These are phyloP conservation scores for Heteronetta atricapilla DNA, from an alignment of 2,113 vertebrate genomes.

Conservation along the genomic window DNA sequence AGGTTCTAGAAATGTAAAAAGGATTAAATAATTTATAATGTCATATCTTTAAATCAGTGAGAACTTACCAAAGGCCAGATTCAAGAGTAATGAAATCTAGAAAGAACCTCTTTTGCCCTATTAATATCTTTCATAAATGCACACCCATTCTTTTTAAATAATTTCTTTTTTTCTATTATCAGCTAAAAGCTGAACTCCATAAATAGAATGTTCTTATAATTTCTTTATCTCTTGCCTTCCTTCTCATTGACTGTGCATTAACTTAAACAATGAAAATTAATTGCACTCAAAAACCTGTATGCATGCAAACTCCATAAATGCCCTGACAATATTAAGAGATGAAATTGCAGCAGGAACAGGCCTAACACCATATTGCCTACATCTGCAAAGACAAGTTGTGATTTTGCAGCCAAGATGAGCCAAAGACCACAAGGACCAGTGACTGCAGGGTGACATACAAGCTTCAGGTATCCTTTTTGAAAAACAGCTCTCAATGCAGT, in stretches of 20 bases:
- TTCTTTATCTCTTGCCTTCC: neutral
- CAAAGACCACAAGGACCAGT: neutral
- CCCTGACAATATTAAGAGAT: neutral
- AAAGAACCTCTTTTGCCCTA: fast-evolving
- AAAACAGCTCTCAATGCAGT: neutral
- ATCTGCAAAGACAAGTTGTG: neutral
- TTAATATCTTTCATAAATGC: neutral
- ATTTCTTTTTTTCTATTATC: neutral
- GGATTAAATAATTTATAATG: neutral
- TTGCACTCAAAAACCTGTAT: neutral
- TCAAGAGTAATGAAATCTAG: neutral
- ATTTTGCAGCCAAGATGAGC: neutral
- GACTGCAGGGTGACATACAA: neutral
- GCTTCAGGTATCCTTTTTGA: neutral
- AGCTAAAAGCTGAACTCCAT: neutral
- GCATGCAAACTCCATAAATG: neutral
- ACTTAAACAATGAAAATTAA: neutral
- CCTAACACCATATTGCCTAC: neutral
- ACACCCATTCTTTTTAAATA: neutral
- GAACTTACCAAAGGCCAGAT: neutral
- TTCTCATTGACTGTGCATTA: neutral
- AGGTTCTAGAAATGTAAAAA: neutral
- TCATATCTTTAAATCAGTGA: neutral
- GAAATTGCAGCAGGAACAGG: neutral
- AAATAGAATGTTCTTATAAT: neutral